Evolutionary conservation across 1,140 invertebrate species (phyloP), one percentile per base, ranked within the genome.

Genomic region (Artemia franciscana): DNA sequence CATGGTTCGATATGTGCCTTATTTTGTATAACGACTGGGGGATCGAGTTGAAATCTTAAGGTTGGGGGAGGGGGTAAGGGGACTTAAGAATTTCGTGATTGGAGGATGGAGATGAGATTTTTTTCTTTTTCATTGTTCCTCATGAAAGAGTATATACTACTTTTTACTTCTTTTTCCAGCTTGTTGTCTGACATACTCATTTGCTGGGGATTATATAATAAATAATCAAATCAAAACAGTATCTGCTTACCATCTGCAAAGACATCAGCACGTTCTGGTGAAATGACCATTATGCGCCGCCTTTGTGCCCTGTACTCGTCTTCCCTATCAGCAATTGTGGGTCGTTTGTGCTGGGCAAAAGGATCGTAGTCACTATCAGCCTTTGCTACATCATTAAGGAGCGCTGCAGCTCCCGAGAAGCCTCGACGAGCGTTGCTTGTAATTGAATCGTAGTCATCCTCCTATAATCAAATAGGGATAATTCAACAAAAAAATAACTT

Each of bases 321-420:
- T 76, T 98, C 91, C 64, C 91, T 79, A 67, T 98, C 92, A 1
- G 88, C 87, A 73, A 98, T 91, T 4, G 86, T 91, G 23, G 88
- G 85, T 62, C 84, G 77, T 65, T 90, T 78, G 71, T 91, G 82
- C 67, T 97, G 92, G 24, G 89, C 92, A 80, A 98, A 87, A 2
- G 93, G 93, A 78, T 98, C 94, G 78, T 86, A 88, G 73, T 96
- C 91, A 70, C 86, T 86, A 67, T 89, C 86, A 75, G 88, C 87
- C 76, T 86, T 84, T 59, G 84, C 82, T 67, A 93, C 82, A 75
- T 94, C 91, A 77, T 93, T 91, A 4, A 94, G 77, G 24, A 92
- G 75, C 60, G 88, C 87, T 28, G 84, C 82, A 5, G 90, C 89
- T 21, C 90, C 91, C 64, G 85, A 89, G 66, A 88, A 88, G 0